These are phyloP conservation scores for Cynopterus sphinx DNA, from an alignment of 2,797 vertebrate genomes.

Conservation along the genomic window DNA sequence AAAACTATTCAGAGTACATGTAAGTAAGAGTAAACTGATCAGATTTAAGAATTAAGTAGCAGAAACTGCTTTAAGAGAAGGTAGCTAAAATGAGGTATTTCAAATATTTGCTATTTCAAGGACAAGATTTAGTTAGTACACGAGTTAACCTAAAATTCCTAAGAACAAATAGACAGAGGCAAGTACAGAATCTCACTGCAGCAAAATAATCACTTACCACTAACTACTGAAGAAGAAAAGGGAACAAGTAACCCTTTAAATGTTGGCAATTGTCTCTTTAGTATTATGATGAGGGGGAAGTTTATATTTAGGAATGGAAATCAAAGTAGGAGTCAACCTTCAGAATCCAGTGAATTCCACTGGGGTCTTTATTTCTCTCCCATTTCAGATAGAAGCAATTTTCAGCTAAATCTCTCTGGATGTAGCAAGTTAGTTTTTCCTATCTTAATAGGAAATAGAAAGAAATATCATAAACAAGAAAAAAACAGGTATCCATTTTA, in stretches of 20 bases:
- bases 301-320: neutral
- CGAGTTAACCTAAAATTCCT: neutral
- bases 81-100: neutral
- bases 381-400: neutral
- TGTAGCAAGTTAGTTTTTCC: neutral
- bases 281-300: neutral
- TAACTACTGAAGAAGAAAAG: neutral
- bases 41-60: neutral
- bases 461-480: neutral
- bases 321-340: neutral
- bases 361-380: accelerated
- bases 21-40: neutral
- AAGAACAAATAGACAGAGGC: neutral
- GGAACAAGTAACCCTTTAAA: neutral
- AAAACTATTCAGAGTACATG: neutral
- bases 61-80: neutral
- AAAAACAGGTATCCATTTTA: neutral
- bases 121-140: conserved; percentile 22
- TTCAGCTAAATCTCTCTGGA: neutral
- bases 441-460: neutral
- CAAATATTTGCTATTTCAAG: conserved; percentile 21
- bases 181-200: neutral
- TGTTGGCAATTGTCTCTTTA: neutral
- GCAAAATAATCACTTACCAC: conserved; percentile 37
- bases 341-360: neutral